Conservation (phyloP, 1,140 invertebrate species). For the Euwallacea fornicatus region DNA sequence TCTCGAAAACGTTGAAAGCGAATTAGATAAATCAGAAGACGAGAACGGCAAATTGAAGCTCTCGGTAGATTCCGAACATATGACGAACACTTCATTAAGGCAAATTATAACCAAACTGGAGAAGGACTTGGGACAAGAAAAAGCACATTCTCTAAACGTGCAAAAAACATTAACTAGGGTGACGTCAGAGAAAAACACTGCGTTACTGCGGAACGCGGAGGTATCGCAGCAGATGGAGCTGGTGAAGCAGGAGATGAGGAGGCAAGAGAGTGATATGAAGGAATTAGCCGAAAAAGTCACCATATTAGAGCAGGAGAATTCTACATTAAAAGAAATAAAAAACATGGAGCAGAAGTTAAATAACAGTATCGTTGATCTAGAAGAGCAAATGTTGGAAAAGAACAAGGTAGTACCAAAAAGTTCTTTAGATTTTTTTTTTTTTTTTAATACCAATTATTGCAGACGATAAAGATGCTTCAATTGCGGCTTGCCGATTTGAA, state of each 20-base stretch:
- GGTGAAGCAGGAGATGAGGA: constrained; percentile 68
- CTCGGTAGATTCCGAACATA: constrained; percentile 48
- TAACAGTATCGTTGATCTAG: constrained; percentile 65
- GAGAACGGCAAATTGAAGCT: constrained; percentile 48
- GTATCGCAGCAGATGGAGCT: constrained; percentile 80
- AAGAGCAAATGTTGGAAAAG: constrained; percentile 77
- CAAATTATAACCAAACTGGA: constrained; percentile 49
- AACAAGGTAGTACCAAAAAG: constrained; percentile 63
- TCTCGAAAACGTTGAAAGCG: constrained; percentile 49
- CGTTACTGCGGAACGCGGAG: constrained; percentile 77
- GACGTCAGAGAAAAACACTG: constrained; percentile 73
- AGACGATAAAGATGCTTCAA: constrained; percentile 87
- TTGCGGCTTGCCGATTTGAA: constrained; percentile 86
- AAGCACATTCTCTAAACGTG: constrained; percentile 49
- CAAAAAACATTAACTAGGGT: constrained; percentile 58
- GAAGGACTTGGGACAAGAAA: constrained; percentile 50
- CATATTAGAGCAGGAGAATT: constrained; percentile 57
- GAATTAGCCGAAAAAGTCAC: constrained; percentile 58
- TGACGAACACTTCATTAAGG: constrained; percentile 45
- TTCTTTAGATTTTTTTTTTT: too few species aligned
- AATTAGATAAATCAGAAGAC: constrained; percentile 50
- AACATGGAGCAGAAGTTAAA: constrained; percentile 61
- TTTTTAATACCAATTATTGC: constrained; percentile 42
- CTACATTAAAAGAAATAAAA: constrained; percentile 57
- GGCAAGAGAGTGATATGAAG: constrained; percentile 62